phyloP scores from a whole-genome alignment of 1,140 invertebrate genomes.

The Pseudomyrmex cubaensis region DNA sequence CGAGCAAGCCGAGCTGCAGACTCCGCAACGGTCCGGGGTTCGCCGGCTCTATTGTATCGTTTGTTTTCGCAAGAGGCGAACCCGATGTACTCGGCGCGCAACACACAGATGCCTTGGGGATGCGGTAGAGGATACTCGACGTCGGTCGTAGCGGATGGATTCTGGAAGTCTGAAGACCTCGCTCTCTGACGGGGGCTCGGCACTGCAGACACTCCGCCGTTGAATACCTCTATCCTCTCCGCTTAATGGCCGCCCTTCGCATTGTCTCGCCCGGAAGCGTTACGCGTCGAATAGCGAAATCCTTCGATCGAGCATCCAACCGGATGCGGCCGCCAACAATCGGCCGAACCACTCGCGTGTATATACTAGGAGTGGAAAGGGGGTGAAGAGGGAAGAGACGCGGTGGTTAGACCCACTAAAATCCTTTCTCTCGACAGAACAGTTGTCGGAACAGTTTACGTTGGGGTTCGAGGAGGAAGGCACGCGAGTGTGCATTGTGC shows the following conservation, averaged over 20 bases:
- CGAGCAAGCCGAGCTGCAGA: conserved; percentile 25
- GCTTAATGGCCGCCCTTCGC: conserved; percentile 58
- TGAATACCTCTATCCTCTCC: conserved; percentile 37
- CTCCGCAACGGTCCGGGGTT: conserved; percentile 37
- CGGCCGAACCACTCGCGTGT: conserved; percentile 24
- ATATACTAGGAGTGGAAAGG: background rate
- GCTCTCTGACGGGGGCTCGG: background rate
- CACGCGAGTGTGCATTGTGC: conserved; percentile 30
- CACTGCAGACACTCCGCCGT: background rate
- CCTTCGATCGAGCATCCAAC: conserved; percentile 58
- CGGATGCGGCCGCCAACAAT: conserved; percentile 15
- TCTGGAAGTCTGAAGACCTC: conserved; percentile 38
- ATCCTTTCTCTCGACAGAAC: conserved; percentile 40
- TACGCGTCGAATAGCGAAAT: conserved; percentile 31
- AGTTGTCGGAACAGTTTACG: conserved; percentile 44
- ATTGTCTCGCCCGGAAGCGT: conserved; percentile 54
- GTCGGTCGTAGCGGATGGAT: conserved; percentile 4
- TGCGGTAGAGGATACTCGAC: conserved; percentile 21
- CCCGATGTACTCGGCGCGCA: conserved; percentile 52
- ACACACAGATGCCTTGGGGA: background rate
- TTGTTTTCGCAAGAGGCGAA: conserved; percentile 47
- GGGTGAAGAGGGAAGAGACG: too few species aligned
- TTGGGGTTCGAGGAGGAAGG: conserved; percentile 28
- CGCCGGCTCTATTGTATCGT: conserved; percentile 62
- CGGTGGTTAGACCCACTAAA: conserved; percentile 24